phyloP scores from a whole-genome alignment of 2,888 invertebrate genomes.

The Aspidiotus rigidus region DNA sequence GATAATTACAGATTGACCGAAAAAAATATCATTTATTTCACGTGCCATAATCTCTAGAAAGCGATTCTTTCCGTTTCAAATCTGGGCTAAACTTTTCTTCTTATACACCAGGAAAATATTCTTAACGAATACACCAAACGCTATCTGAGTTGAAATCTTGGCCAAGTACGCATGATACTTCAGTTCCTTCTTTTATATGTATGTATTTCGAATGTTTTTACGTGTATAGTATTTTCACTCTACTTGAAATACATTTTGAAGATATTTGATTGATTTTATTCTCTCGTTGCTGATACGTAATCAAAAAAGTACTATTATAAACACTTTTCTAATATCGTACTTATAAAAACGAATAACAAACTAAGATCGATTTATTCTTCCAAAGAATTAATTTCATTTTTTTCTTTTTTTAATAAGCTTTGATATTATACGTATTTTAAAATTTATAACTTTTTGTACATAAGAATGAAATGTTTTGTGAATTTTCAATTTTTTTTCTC shows the following conservation, averaged over 20 bases:
- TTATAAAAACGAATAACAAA: background rate
- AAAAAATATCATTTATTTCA: too few species aligned
- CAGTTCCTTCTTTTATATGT: conserved; percentile 1
- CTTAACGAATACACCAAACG: too few species aligned
- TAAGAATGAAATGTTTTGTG: conserved; percentile 29
- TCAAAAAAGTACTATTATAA: conserved; percentile 1
- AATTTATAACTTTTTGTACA: conserved; percentile 23
- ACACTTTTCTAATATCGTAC: conserved; percentile 5
- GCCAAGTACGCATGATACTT: background rate
- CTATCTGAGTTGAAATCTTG: too few species aligned
- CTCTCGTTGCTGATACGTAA: background rate
- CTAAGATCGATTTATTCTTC: conserved; percentile 3
- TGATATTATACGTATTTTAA: background rate
- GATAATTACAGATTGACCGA: too few species aligned
- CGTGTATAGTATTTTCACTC: background rate
- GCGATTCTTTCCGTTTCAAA: too few species aligned
- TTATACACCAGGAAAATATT: too few species aligned
- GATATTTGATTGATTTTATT: background rate
- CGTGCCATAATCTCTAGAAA: too few species aligned
- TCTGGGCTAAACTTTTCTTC: too few species aligned
- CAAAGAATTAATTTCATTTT: conserved; percentile 11
- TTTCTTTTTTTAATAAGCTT: conserved; percentile 16
- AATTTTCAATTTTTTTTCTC: conserved; percentile 8
- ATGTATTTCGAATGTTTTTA: background rate
- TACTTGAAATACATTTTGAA: too few species aligned